Evolutionary conservation across 37 sponge, comb jelly and placozoan genomes (phyloP).

Genomic region (Eunapius fragilis): DNA sequence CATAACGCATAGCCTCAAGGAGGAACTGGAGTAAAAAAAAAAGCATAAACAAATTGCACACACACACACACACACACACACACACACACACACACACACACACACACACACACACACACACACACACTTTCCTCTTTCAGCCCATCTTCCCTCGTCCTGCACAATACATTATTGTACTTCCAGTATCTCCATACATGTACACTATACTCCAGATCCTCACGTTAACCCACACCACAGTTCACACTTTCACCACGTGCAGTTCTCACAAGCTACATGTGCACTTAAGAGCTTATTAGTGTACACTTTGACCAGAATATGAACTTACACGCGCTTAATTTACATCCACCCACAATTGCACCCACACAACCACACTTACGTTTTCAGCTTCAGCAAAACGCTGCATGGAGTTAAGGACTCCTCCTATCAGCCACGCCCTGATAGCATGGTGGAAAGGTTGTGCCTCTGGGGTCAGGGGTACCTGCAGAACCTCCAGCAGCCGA

Average conservation of each 20-base stretch:
- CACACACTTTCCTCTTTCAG: too few relatives aligned
- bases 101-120: not conserved
- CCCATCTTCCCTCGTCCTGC: too few relatives aligned
- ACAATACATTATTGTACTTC: too few relatives aligned
- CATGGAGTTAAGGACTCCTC: slow-evolving; percentile 48
- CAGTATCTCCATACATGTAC: too few relatives aligned
- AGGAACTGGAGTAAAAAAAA: slow-evolving; percentile 57
- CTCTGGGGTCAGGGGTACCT: slow-evolving; percentile 33
- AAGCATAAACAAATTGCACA: not conserved
- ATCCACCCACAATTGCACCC: not conserved
- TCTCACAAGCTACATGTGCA: not conserved
- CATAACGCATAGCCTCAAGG: slow-evolving; percentile 47
- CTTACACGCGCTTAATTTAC: not conserved
- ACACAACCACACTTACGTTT: slow-evolving; percentile 29
- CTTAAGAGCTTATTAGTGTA: not conserved
- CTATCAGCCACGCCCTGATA: slow-evolving; percentile 57
- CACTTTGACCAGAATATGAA: not conserved
- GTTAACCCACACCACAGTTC: too few relatives aligned
- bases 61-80: not conserved
- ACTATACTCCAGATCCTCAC: too few relatives aligned
- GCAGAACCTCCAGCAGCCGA: slow-evolving; percentile 54
- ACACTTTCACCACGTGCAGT: not conserved
- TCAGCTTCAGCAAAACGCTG: slow-evolving; percentile 49
- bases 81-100: not conserved
- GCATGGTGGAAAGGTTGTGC: slow-evolving; percentile 55